Evolutionary conservation across 2,113 vertebrate genomes (phyloP).

Genomic region (Cyanocitta stelleri): DNA sequence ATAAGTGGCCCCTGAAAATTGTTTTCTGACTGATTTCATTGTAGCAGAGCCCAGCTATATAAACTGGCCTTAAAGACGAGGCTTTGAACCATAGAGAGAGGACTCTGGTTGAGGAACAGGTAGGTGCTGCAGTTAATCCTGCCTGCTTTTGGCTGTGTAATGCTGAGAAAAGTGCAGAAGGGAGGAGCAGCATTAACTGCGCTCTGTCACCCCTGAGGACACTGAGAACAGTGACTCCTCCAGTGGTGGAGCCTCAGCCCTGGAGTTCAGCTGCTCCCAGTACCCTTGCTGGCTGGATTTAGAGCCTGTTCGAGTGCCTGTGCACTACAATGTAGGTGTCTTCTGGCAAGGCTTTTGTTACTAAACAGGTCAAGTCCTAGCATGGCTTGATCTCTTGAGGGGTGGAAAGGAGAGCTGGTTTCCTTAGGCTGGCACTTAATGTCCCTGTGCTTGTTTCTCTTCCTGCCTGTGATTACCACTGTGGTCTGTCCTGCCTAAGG

Average conservation of each 20-base stretch:
- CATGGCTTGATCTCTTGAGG: background rate
- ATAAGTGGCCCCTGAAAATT: background rate
- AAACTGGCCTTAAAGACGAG: background rate
- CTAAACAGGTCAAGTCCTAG: background rate
- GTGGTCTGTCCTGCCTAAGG: background rate
- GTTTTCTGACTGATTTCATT: background rate
- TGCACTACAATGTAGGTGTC: background rate
- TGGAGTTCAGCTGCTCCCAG: background rate
- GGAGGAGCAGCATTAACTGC: background rate
- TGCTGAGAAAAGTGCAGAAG: background rate
- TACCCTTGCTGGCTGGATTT: background rate
- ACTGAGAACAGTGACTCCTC: background rate
- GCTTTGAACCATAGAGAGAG: background rate
- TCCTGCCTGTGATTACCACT: background rate
- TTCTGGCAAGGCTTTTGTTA: background rate
- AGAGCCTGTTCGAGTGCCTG: background rate
- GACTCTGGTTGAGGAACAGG: background rate
- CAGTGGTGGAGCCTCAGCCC: rapidly evolving
- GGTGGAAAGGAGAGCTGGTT: background rate
- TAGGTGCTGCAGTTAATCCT: background rate
- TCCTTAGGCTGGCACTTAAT: rapidly evolving
- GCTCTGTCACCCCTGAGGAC: background rate
- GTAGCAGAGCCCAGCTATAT: background rate
- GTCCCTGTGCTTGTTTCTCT: background rate
- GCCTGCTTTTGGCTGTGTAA: background rate